Evolutionary conservation across 2,797 vertebrate genomes (phyloP), one percentile per base, ranked within the genome.

Genomic region (Enteromius viviparus): DNA sequence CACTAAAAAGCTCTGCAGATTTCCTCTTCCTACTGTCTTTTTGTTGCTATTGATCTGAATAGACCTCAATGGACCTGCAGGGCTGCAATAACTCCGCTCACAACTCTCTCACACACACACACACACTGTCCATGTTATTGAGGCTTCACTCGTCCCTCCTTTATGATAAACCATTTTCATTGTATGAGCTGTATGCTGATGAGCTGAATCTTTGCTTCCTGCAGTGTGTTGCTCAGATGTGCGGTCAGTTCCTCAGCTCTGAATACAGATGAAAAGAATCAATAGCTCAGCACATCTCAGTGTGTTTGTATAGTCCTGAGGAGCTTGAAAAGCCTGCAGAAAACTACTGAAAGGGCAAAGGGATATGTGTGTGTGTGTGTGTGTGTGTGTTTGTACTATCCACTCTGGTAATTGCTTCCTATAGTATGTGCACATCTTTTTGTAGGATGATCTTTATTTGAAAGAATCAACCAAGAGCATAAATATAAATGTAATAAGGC

Each of bases 131-230:
- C n/a, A 21, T 87, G 51, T 87, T 85, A 84, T 82, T 79, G 49
- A 83, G 71, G 68, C 47, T 65, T 60, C 74, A 17, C 62, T n/a
- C 42, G 8, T 78, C 47, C 72, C 47, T 68, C 71, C 34, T 78
- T 17, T 75, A 47, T 88, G 65, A 69, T 72, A 84, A 68, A 9
- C 32, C 15, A 62, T 58, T 60, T 58, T 84, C 83, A 78, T 84
- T 85, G 78, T 76, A 83, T 84, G 85, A 78, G 76, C 83, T 82
- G 84, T 89, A 84, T 88, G 80, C 78, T 84, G 83, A 87, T 85
- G 87, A 82, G 68, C 81, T n/a, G 81, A 58, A 51, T 77, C 75
- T 78, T 55, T 76, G 62, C 60, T 55, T 77, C 81, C 75, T 77
- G 81, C 26, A 21, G 75, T 7, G 21, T 83, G 47, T 66, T 66